Conservation (phyloP, 2,888 invertebrate genomes). For the Lithophane leautieri region DNA sequence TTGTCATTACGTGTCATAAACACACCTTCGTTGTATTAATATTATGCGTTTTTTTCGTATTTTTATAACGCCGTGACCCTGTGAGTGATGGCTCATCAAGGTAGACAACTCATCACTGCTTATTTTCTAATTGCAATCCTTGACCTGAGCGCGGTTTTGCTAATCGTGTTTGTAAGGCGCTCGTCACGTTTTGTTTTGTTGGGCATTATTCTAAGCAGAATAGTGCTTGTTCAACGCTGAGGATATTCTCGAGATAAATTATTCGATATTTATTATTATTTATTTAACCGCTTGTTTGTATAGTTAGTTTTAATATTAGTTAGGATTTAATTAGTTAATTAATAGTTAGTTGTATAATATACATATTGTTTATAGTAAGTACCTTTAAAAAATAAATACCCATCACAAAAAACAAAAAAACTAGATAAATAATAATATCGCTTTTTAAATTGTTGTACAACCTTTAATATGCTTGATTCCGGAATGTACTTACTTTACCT, state of each 20-base stretch:
- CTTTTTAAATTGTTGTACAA: neutral
- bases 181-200: conserved; percentile 38
- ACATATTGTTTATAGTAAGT: too few species aligned
- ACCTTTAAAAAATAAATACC: too few species aligned
- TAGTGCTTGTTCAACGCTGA: neutral
- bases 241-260: neutral
- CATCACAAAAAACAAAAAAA: too few species aligned
- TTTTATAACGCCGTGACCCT: neutral
- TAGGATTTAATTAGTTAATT: too few species aligned
- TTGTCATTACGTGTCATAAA: neutral
- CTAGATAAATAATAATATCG: neutral
- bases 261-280: too few species aligned
- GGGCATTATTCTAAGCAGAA: neutral
- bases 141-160: conserved; percentile 41
- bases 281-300: too few species aligned
- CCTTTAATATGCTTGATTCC: neutral
- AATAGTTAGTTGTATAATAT: too few species aligned
- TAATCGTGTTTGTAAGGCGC: conserved; percentile 50
- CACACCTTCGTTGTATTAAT: neutral
- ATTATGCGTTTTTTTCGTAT: neutral
- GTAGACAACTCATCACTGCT: conserved; percentile 6
- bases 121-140: conserved; percentile 40
- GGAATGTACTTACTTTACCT: neutral
- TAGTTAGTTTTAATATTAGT: too few species aligned
- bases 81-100: conserved; percentile 5